Evolutionary conservation across 2,113 vertebrate species (phyloP), one percentile per base, ranked within the genome.

Genomic region (Epinephelus fuscoguttatus): DNA sequence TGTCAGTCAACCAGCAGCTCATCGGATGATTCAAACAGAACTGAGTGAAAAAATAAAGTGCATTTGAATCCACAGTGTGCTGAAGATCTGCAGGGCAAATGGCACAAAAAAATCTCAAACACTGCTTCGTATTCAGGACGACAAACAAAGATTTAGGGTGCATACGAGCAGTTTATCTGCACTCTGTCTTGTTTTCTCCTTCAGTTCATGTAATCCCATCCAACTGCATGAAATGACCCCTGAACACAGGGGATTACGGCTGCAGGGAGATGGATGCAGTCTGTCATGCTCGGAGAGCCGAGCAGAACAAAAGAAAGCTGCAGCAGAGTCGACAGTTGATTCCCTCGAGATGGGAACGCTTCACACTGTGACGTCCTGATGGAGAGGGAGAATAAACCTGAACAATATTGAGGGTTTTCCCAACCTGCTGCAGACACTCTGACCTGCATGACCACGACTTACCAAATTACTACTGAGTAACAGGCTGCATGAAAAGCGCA

Each of bases 141-240:
- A 5, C 7, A 53, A 18, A 25, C 60, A 27, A 19, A 63, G 56
- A 55, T 17, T 63, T 13, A 4, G 2, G 13, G 2, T 14, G 33
- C 33, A 71, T 18, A 2, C 19, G n/a, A 4, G 4, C 33, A 30
- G 59, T 33, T 47, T 5, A 19, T 45, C 18, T 42, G 33, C 25
- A 10, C 21, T 62, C 8, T 12, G 15, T 19, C 8, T 62, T 40
- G 74, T 78, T 76, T 45, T 33, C 60, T 76, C 67, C 42, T 25
- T 27, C 76, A 70, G 5, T 15, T 60, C 57, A 45, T 30, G 40
- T 77, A 64, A 69, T 57, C 70, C 23, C 49, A 25, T 64, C 64
- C 42, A 45, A 12, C 15, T 64, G 70, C 45, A 67, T 52, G 61
- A 40, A 79, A 50, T 30, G 82, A 84, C 70, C 50, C 45, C 49